Base-by-base conservation (phyloP, 2,113 vertebrate species). In the Mixornis gularis region DNA sequence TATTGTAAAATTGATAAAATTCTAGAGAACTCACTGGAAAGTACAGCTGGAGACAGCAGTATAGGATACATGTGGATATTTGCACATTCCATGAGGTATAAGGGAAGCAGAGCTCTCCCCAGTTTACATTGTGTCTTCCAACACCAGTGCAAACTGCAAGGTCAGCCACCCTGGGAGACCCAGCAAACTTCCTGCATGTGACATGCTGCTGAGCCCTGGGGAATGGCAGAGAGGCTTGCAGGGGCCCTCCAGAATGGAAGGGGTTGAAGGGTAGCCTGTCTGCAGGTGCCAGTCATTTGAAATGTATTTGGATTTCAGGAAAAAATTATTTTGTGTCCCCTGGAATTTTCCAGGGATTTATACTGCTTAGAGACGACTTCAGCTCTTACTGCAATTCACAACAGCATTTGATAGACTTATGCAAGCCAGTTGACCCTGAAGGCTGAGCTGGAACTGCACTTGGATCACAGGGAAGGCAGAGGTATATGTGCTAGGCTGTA, bases 141-240 rank as follows among this genome's bases (percentile, higher is more conserved):
- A 17, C 2, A 2, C 12, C 19, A 32, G 21, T 12, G 27, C 73
- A 44, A n/a, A 5, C 30, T 1, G 0, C 29, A 24, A 22, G 6
- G 40, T 52, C n/a, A 68, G 43, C 27, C 58, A 43, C 13, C 6
- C 21, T 25, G 62, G 24, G 43, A 46, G 32, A 51, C 17, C n/a
- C 43, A 51, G 52, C 36, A 44, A 69, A 40, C 18, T 9, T 27
- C 40, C 44, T 51, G 15, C 40, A 29, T 1, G 4, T 2, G 5
- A 13, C 17, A 4, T 1, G 1, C 26, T 43, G 32, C 18, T 29
- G 60, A 15, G 7, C 7, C 9, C 22, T 1, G 3, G 10, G 15
- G 20, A 52, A 46, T 27, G 14, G 18, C 49, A 66, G 29, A 29
- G 17, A 59, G 20, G 12, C 1, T 7, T 19, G n/a, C 4, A 3